Base-by-base conservation (phyloP, 2,113 vertebrate species). In the Peromyscus leucopus region DNA sequence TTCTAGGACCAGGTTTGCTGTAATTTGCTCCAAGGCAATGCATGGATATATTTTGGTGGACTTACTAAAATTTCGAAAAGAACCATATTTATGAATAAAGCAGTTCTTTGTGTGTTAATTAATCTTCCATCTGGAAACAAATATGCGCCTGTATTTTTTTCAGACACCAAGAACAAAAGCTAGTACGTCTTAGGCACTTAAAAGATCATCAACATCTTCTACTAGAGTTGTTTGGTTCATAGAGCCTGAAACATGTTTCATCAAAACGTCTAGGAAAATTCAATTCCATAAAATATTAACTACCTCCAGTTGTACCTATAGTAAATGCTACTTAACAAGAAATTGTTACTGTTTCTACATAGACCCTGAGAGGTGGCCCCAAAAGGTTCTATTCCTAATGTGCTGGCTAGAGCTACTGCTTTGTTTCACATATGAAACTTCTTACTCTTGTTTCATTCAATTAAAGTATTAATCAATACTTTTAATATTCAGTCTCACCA, bases 101-200 rank as follows among this genome's bases (percentile, higher is more conserved):
- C 63, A 91, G 91, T 46, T 96, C 96, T 97, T 93, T 89, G 46
- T 89, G 46, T 96, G 94, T 93, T 97, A 96, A 97, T 98, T 97
- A 84, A 96, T 92, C 92, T 97, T 97, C 97, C 97, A 97, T 97
- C 96, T 98, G 98, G 97, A 97, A 97, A 95, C 90, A 96, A 98
- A 97, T 96, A 97, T 92, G 92, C 75, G 94, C 95, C 95, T 46
- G 1, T 90, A 48, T 90, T 94, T 97, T 93, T 95, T 96, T 92
- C 94, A 92, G 74, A 90, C 91, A 96, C 91, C 51, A 90, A 89
- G 97, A 95, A 97, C 94, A 98, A 98, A 97, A 97, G 51, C 87
- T 74, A 90, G 74, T 90, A 80, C 93, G 79, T 96, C 95, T 94
- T 67, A 96, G 63, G 65, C 91, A 74, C 79, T 90, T 95, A 33